These are phyloP conservation scores for Pseudochromis fuscus DNA, from an alignment of 2,797 vertebrate genomes.

Conservation along the genomic window DNA sequence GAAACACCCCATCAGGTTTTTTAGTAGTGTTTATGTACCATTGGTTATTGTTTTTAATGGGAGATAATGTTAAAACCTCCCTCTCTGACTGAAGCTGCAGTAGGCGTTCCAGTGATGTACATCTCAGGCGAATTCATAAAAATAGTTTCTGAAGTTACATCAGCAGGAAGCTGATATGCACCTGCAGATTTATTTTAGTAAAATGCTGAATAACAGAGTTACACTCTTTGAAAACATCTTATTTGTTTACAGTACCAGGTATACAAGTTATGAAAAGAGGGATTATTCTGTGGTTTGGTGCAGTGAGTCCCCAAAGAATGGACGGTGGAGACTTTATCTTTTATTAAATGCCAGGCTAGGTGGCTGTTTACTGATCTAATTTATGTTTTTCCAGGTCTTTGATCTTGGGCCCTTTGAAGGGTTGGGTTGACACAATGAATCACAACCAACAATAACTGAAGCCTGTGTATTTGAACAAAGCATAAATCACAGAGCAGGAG, in stretches of 20 bases:
- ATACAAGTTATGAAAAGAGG: neutral
- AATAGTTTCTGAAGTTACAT: slow-evolving; percentile 8
- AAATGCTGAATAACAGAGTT: slow-evolving; percentile 19
- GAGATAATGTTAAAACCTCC: neutral
- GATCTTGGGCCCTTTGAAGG: slow-evolving; percentile 72
- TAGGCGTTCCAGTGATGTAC: neutral
- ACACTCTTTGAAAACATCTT: neutral
- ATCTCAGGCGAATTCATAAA: neutral
- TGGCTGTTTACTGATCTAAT: slow-evolving; percentile 47
- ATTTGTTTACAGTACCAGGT: slow-evolving; percentile 19
- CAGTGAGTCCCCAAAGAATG: slow-evolving; percentile 3
- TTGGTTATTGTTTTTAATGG: neutral
- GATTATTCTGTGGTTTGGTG: slow-evolving; percentile 18
- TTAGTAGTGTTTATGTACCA: neutral
- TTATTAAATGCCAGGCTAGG: slow-evolving; percentile 17
- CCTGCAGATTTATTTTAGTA: slow-evolving; percentile 18
- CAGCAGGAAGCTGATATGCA: slow-evolving; percentile 8
- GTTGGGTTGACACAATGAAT: slow-evolving; percentile 59
- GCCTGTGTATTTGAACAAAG: slow-evolving; percentile 73
- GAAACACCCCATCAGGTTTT: neutral
- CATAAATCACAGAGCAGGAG: slow-evolving; percentile 65
- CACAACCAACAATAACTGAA: slow-evolving; percentile 59
- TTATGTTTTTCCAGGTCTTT: slow-evolving; percentile 67
- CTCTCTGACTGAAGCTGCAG: neutral
- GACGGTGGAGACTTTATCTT: slow-evolving; percentile 25